Percentiles rank a stretch among this genome's conserved stretches.
phyloP scores from a whole-genome alignment of 1,140 invertebrate species.

The Bathynomus jamesi region DNA sequence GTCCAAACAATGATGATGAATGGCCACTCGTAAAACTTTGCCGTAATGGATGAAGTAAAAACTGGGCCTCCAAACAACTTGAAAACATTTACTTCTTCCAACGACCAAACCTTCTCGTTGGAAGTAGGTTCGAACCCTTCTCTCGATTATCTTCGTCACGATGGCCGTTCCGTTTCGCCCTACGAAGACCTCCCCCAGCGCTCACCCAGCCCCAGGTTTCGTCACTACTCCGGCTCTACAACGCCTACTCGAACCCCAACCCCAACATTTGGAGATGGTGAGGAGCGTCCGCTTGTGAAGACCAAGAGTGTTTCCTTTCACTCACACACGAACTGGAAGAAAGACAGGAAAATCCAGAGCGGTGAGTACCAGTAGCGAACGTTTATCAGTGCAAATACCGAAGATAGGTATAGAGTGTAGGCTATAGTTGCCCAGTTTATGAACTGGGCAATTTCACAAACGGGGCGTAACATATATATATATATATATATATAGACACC shows the following conservation, averaged over 20 bases:
- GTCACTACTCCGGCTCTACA: not conserved
- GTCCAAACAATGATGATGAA: no score
- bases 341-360: constrained; percentile 32
- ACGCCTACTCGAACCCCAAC: not conserved
- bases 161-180: not conserved
- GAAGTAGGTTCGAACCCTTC: not conserved
- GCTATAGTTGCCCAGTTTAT: no score
- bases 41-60: no score
- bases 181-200: not conserved
- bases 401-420: no score
- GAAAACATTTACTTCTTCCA: no score
- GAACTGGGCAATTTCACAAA: no score
- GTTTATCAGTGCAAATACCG: no score
- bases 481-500: no score
- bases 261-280: not conserved
- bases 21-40: no score
- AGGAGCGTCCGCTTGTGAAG: constrained; percentile 3
- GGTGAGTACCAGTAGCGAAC: constrained; percentile 32
- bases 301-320: constrained; percentile 35
- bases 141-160: not conserved
- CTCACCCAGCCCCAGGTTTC: not conserved
- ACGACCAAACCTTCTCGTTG: not conserved
- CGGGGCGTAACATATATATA: no score
- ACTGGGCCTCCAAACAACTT: no score
- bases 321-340: constrained; percentile 37